Percentiles rank a stretch among this genome's conserved stretches.
phyloP scores from a whole-genome alignment of 2,888 invertebrate genomes.

The Parnassius apollo region DNA sequence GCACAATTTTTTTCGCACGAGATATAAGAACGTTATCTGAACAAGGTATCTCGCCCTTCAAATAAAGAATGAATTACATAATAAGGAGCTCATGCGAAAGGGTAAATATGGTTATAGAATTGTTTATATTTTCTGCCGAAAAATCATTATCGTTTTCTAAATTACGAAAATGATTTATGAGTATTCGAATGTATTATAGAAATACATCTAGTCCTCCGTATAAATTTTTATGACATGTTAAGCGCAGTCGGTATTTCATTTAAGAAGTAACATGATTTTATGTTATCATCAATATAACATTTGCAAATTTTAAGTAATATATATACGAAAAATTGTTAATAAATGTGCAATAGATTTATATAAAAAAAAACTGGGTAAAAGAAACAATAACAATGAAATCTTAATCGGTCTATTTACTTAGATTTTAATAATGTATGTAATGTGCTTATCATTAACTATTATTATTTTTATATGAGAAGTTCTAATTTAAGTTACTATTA shows the following conservation, averaged over 20 bases:
- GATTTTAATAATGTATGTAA: conserved; percentile 58
- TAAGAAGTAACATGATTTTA: neutral
- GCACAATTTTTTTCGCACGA: too few species aligned
- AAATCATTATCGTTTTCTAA: neutral
- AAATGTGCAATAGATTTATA: conserved; percentile 23
- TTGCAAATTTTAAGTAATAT: neutral
- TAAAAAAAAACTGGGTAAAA: conserved; percentile 22
- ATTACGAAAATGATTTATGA: conserved; percentile 2
- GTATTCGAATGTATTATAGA: conserved; percentile 21
- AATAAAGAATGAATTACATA: too few species aligned
- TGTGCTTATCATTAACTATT: conserved; percentile 55
- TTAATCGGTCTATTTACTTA: conserved; percentile 77
- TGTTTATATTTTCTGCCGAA: neutral
- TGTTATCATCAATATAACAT: conserved; percentile 5
- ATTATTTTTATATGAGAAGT: conserved; percentile 77
- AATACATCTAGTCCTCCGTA: conserved; percentile 23
- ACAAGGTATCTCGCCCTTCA: too few species aligned
- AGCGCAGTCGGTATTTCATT: neutral
- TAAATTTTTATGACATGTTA: conserved; percentile 19
- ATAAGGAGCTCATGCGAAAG: too few species aligned
- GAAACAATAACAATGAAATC: conserved; percentile 48
- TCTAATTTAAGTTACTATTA: conserved; percentile 75
- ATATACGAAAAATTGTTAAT: conserved; percentile 11
- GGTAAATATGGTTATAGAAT: neutral
- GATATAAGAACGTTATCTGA: too few species aligned